phyloP scores from a whole-genome alignment of 2,797 vertebrate genomes.

The Yasuhikotakia modesta region DNA sequence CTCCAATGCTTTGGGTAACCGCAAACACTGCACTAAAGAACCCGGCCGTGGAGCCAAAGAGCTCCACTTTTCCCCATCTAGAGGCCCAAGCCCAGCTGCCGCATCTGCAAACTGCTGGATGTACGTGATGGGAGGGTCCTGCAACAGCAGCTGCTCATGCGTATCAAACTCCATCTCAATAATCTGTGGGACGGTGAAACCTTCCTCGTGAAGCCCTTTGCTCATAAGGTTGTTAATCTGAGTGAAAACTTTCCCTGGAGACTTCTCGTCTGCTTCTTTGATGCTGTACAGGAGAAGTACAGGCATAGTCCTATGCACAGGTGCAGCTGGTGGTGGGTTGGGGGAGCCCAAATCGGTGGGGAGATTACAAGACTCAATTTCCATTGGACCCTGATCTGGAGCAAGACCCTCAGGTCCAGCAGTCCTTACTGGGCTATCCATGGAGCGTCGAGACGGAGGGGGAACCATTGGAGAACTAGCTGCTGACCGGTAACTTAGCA shows the following conservation, averaged over 20 bases:
- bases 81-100: slow-evolving; percentile 80
- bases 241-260: slow-evolving; percentile 91
- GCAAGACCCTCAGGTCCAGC: slow-evolving; percentile 81
- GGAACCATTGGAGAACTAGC: slow-evolving; percentile 84
- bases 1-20: slow-evolving; percentile 93
- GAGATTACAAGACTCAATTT: slow-evolving; percentile 90
- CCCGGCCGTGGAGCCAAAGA: slow-evolving; percentile 92
- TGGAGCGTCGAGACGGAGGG: slow-evolving; percentile 81
- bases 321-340: slow-evolving; percentile 54
- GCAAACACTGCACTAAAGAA: slow-evolving; percentile 92
- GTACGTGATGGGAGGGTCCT: slow-evolving; percentile 97
- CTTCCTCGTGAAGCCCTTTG: slow-evolving; percentile 96
- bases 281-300: slow-evolving; percentile 95
- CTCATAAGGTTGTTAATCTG: slow-evolving; percentile 98
- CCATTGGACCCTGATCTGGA: slow-evolving; percentile 90
- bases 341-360: slow-evolving; percentile 87
- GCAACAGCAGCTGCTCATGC: slow-evolving; percentile 94
- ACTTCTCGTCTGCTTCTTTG: slow-evolving; percentile 96
- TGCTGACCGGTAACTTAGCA: slow-evolving; percentile 93
- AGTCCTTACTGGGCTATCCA: slow-evolving; percentile 90
- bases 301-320: slow-evolving; percentile 91
- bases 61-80: slow-evolving; percentile 93
- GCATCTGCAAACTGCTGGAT: slow-evolving; percentile 98
- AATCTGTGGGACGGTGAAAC: slow-evolving; percentile 97
- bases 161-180: slow-evolving; percentile 99